Evolutionary conservation across 2,113 vertebrate genomes (phyloP).

Genomic region (Hippocampus barbouri): DNA sequence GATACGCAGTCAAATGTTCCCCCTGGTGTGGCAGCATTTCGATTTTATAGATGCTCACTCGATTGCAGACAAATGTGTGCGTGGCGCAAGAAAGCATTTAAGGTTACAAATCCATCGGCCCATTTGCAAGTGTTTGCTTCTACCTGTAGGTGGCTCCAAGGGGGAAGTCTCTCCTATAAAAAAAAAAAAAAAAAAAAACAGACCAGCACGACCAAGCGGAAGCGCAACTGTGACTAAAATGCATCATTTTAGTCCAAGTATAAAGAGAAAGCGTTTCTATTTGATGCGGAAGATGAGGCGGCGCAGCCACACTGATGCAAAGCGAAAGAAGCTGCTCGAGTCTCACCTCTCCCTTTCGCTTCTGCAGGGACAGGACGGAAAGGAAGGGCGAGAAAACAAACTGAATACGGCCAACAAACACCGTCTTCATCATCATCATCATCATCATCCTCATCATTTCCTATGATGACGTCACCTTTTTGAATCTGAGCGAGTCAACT

Average conservation of each 20-base stretch:
- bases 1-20: too few species aligned
- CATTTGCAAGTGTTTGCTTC: not conserved
- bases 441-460: not conserved
- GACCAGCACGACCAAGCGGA: not conserved
- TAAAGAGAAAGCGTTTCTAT: not conserved
- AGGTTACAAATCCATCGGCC: not conserved
- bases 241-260: slow-evolving; percentile 54
- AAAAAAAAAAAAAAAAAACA: not conserved
- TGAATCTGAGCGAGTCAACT: too few species aligned
- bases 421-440: slow-evolving; percentile 22
- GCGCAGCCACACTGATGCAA: slow-evolving; percentile 57
- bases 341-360: slow-evolving; percentile 67
- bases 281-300: slow-evolving; percentile 19
- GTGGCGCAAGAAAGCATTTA: not conserved
- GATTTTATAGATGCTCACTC: too few species aligned
- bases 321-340: slow-evolving; percentile 14
- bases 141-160: not conserved
- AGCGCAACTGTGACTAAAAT: not conserved
- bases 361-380: slow-evolving; percentile 51
- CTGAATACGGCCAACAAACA: slow-evolving; percentile 55
- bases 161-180: not conserved
- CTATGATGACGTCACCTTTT: too few species aligned
- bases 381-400: slow-evolving; percentile 31
- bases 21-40: too few species aligned
- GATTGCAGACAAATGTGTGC: not conserved